Conservation (phyloP, 2,113 vertebrate species). For the Micronisus gabar region DNA sequence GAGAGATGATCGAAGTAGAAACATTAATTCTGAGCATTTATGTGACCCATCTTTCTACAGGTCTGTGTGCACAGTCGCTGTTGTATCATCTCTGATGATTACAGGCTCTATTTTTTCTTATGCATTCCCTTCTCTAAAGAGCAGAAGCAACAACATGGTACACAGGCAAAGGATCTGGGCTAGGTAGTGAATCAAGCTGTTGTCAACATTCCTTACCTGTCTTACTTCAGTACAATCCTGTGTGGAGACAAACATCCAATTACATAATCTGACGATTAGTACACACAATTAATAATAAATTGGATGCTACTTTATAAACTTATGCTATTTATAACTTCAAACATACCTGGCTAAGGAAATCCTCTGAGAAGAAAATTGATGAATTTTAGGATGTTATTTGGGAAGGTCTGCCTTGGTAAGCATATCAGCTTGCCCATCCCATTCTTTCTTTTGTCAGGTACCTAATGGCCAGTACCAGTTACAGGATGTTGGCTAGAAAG, state of each 20-base stretch:
- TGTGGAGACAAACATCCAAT: background rate
- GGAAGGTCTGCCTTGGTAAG: background rate
- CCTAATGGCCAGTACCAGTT: background rate
- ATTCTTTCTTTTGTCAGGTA: background rate
- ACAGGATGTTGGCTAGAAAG: background rate
- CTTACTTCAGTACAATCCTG: background rate
- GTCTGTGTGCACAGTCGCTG: background rate
- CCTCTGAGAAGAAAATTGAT: background rate
- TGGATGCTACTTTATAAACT: background rate
- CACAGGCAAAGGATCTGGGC: background rate
- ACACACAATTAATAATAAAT: background rate
- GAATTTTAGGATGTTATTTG: background rate
- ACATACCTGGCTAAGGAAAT: background rate
- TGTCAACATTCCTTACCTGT: background rate
- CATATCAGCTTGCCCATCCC: background rate
- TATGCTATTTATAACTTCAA: background rate
- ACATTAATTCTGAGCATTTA: background rate
- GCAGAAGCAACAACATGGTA: background rate
- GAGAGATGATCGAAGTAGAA: background rate
- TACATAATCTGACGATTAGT: background rate
- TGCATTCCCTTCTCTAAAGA: background rate
- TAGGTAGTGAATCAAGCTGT: background rate
- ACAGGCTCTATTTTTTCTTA: background rate
- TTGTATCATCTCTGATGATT: background rate
- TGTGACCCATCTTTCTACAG: background rate